Conservation (phyloP, 2,113 vertebrate genomes). For the Myanophis thanlyinensis region DNA sequence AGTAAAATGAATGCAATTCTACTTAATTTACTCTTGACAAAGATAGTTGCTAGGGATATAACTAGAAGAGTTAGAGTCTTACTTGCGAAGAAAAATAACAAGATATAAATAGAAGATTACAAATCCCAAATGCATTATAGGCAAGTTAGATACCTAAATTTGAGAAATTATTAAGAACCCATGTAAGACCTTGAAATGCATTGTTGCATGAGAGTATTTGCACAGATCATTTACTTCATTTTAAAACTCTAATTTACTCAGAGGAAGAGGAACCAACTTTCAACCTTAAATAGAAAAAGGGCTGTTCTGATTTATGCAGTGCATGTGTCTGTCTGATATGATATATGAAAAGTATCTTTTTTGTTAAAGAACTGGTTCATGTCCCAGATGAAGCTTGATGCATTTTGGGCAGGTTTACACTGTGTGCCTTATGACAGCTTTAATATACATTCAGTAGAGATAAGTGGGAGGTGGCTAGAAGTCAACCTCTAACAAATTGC, state of each 20-base stretch:
- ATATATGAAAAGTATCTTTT: conserved; percentile 56
- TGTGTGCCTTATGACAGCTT: conserved; percentile 33
- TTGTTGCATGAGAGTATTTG: conserved; percentile 74
- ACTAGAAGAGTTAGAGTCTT: conserved; percentile 20
- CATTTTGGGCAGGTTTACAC: conserved; percentile 58
- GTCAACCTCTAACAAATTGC: conserved; percentile 72
- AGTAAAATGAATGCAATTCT: conserved; percentile 33
- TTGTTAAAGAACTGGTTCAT: conserved; percentile 52
- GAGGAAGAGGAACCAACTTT: conserved; percentile 47
- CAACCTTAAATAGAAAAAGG: conserved; percentile 39
- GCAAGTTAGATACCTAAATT: conserved; percentile 46
- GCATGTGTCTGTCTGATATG: conserved; percentile 21
- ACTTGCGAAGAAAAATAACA: conserved; percentile 50
- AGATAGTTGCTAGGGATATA: conserved; percentile 25
- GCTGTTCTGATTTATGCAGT: conserved; percentile 57
- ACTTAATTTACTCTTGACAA: conserved; percentile 41
- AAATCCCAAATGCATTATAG: conserved; percentile 35
- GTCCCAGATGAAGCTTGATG: conserved; percentile 21
- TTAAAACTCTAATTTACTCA: conserved; percentile 50
- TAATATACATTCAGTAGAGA: conserved; percentile 50
- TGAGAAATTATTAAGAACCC: conserved; percentile 64
- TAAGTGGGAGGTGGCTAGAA: conserved; percentile 58
- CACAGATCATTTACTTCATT: conserved; percentile 76
- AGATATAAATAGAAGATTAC: conserved; percentile 32
- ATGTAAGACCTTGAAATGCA: conserved; percentile 75